A percentile compares a stretch with the other conserved stretches of the same genome.
Evolutionary conservation across 2,797 vertebrate species (phyloP).

Genomic region (Karalla daura): DNA sequence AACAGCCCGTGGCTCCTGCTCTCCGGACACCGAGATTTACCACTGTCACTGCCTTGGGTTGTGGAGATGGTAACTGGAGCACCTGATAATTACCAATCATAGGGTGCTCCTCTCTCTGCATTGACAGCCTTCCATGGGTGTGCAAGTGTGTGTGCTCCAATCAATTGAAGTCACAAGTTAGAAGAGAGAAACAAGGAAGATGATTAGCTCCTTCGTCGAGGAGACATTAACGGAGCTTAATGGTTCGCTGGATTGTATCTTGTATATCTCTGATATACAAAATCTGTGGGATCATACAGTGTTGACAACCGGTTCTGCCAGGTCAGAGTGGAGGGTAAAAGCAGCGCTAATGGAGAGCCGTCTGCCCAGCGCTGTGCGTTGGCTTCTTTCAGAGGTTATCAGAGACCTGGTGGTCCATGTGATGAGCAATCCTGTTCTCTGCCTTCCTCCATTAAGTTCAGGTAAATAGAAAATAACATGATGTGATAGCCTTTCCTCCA

Average conservation of each 20-base stretch:
- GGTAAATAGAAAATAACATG: slow-evolving; percentile 31
- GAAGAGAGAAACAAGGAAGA: background rate
- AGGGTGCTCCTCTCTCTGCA: slow-evolving; percentile 6
- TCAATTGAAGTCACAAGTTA: slow-evolving; percentile 21
- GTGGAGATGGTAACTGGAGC: slow-evolving; percentile 26
- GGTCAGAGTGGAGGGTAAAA: slow-evolving; percentile 34
- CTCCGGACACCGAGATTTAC: slow-evolving; percentile 59
- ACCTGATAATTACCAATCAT: slow-evolving; percentile 57
- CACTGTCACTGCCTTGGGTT: slow-evolving; percentile 40
- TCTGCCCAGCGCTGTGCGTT: slow-evolving; percentile 6
- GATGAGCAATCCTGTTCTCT: slow-evolving; percentile 38
- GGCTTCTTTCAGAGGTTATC: slow-evolving; percentile 53
- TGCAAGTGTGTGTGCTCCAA: background rate
- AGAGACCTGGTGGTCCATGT: slow-evolving; percentile 39
- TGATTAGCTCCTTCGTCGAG: slow-evolving; percentile 29
- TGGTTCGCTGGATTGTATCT: slow-evolving; percentile 8
- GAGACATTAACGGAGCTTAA: slow-evolving; percentile 4
- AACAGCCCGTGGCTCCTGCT: slow-evolving; percentile 48
- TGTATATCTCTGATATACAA: slow-evolving; percentile 16
- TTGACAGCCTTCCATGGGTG: background rate
- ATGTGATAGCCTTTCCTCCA: slow-evolving; percentile 7
- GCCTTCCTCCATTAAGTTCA: slow-evolving; percentile 29
- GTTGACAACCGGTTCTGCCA: slow-evolving; percentile 20
- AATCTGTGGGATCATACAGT: slow-evolving; percentile 39
- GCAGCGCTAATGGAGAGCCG: slow-evolving; percentile 54